Conservation (phyloP, 2,797 vertebrate species). For the Australoheros facetus region DNA sequence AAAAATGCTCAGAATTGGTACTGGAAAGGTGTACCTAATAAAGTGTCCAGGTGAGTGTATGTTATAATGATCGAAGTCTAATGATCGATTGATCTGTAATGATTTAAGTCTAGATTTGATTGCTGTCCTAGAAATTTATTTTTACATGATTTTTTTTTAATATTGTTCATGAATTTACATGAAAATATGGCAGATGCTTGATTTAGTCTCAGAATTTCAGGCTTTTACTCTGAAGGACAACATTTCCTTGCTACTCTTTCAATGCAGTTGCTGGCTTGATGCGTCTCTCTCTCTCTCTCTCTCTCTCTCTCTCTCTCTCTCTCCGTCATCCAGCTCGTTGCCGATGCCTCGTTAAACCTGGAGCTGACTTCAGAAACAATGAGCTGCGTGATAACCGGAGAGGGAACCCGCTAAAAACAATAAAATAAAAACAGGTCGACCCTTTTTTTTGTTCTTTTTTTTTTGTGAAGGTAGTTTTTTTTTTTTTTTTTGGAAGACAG, state of each 20-base stretch:
- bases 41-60: background rate
- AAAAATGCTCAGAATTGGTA: background rate
- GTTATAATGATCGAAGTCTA: background rate
- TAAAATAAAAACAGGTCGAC: background rate
- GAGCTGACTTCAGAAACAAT: constrained; percentile 54
- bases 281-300: background rate
- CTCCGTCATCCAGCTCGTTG: constrained; percentile 38
- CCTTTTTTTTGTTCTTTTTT: background rate
- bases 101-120: background rate
- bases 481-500: constrained; percentile 15
- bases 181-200: background rate
- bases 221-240: constrained; percentile 71
- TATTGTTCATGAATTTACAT: too few relatives aligned
- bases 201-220: background rate
- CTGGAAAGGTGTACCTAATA: background rate
- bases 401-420: background rate
- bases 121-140: background rate
- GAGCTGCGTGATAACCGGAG: constrained; percentile 31
- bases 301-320: constrained; percentile 8
- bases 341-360: constrained; percentile 52
- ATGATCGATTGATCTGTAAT: background rate
- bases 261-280: constrained; percentile 52
- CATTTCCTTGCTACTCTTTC: background rate
- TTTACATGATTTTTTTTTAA: too few relatives aligned
- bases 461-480: constrained; percentile 1